A percentile compares a stretch with the other conserved stretches of the same genome.
phyloP scores from a whole-genome alignment of 2,797 vertebrate genomes.

The Epinephelus awoara region DNA sequence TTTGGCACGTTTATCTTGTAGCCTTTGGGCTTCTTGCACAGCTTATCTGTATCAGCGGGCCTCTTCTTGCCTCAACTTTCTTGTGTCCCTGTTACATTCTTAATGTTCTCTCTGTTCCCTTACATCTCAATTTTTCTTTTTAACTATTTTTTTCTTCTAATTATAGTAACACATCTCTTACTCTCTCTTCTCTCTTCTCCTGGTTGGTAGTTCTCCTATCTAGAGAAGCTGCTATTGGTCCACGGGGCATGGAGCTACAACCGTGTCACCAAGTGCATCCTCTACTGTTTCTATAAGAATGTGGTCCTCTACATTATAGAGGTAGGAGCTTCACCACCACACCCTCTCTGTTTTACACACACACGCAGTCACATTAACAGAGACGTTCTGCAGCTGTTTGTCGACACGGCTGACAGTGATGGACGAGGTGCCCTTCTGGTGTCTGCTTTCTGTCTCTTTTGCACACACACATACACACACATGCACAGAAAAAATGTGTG shows the following conservation, averaged over 20 bases:
- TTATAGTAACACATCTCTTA: constrained; percentile 4
- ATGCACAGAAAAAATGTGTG: constrained; percentile 47
- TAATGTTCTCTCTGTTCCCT: constrained; percentile 1
- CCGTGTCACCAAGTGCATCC: constrained; percentile 98
- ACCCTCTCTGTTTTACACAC: constrained; percentile 34
- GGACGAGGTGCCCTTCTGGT: constrained; percentile 83
- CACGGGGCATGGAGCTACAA: constrained; percentile 99
- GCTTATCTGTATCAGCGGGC: constrained; percentile 43
- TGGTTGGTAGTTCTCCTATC: constrained; percentile 90
- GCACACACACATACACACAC: constrained; percentile 58
- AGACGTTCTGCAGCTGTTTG: constrained; percentile 88
- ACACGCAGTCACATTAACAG: constrained; percentile 78
- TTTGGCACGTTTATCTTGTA: constrained; percentile 47
- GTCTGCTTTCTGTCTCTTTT: constrained; percentile 84
- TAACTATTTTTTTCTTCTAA: background rate
- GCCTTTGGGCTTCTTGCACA: constrained; percentile 35
- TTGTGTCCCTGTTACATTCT: constrained; percentile 25
- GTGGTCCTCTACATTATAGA: constrained; percentile 99
- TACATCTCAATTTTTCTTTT: constrained; percentile 6
- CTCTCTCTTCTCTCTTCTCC: constrained; percentile 3
- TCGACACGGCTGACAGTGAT: constrained; percentile 85
- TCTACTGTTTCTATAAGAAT: constrained; percentile 99
- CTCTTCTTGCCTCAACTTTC: constrained; percentile 24
- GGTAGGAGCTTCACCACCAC: constrained; percentile 84
- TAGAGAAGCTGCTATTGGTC: constrained; percentile 96